Evolutionary conservation across 2,888 invertebrate species (phyloP), one percentile per base, ranked within the genome.

Genomic region (Chaitophorus viminalis): DNA sequence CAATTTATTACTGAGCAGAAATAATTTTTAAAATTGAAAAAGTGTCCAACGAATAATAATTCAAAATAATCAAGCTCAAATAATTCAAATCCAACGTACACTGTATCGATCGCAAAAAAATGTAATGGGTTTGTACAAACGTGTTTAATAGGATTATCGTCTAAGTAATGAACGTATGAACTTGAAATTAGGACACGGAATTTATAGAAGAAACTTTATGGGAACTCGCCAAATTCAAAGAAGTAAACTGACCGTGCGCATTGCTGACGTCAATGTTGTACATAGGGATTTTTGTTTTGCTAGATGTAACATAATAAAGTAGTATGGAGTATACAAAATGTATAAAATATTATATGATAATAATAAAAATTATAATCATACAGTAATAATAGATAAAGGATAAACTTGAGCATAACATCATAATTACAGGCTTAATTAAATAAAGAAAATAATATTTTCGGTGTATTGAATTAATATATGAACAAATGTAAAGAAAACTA

Each of bases 181-280:
- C 70, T 70, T 72, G 46, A 82, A 82, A 82, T 72, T 52, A 70
- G 52, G 70, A 52, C 70, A 82, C 14, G 70, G 17, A 82, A 60
- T 60, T 60, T 60, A 60, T 60, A 60, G 4, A 33, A 65, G n/a
- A n/a, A 70, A 21, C 46, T 31, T 31, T 46, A 82, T 82, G 81
- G 46, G 39, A 68, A 70, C 46, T 68, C 70, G 70, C 81, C 70
- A 82, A 82, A 25, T 70, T 70, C 31, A 52, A 33, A 82, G 25
- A 81, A 46, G 18, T 82, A 29, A 70, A 52, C 70, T 31, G 46
- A 70, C 31, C 46, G 70, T 82, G 25, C 39, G 18, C n/a, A 18
- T 36, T 33, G 36, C 25, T 79, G 36, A 79, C 25, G 9, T n/a
- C 33, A 65, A 65, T 65, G 46, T 46, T 29, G 17, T 70, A 17